Base-by-base conservation (phyloP, 2,888 invertebrate genomes). In the Melanostoma mellinum region DNA sequence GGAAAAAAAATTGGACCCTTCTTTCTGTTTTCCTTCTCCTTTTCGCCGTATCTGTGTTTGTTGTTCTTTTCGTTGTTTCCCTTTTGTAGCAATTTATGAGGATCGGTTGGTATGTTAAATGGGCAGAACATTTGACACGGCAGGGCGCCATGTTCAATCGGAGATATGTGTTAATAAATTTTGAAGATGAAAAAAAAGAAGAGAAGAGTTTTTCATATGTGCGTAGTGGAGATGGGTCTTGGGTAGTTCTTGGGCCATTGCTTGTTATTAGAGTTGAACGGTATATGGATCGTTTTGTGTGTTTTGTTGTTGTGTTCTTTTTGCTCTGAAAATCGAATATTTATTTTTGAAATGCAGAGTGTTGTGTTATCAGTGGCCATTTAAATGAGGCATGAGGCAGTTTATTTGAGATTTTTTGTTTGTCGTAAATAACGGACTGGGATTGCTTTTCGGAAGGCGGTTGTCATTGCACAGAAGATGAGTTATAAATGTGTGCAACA, bases 101-200 rank as follows among this genome's bases (percentile, higher is more conserved):
- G 76, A 77, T 81, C 75, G 65, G 58, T 78, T 75, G 75, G 72
- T 81, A 81, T 81, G 81, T 81, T 77, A 81, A 81, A 81, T 81
- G 81, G 67, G 76, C 81, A 71, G 78, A 85, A 80, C 81, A 80
- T 80, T 85, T 85, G 81, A 76, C 85, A 67, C 86, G 82, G 82
- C 86, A 85, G 86, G 86, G 85, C 81, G 86, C 86, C 86, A 85
- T 86, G 86, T 86, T 75, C 78, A 76, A 85, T 78, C 75, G 56
- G 48, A 58, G 76, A 78, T 80, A 86, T 86, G 86, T 86, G 86
- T 85, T 86, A 86, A 86, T 86, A 86, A 86, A 86, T 86, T 85
- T 85, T 68, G 65, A 44, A 30, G 32, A 35, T 56, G 52, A 73
- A 60, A 56, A 38, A 50, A 38, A 53, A 44, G 40, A 55, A 55